Evolutionary conservation across 2,797 vertebrate species (phyloP), one percentile per base, ranked within the genome.

Genomic region (Alca torda): DNA sequence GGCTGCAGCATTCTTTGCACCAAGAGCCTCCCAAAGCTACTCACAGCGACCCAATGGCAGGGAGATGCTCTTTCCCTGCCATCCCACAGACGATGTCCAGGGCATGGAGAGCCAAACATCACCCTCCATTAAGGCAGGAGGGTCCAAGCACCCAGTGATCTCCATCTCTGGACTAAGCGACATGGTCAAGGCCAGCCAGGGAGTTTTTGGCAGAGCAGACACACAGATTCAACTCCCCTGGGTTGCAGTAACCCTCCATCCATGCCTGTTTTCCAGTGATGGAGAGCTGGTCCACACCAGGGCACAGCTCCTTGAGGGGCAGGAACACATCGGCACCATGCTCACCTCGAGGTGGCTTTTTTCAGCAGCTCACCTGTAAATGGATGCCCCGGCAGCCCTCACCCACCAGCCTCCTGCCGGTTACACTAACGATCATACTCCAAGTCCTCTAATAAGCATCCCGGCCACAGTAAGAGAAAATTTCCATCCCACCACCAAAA

Each of bases 211-310:
- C 39, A 84, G 73, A 51, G 16, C 16, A 74, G 3, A 48, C 9
- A 9, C 35, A 64, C 0, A 2, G 65, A 68, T 25, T 48, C 74
- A 53, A 0, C 0, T 1, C 35, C n/a, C 4, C 3, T 12, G 14
- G 13, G 30, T 4, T 46, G 25, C 13, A 5, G 41, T n/a, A 12
- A 37, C 13, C 31, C 37, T 68, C 41, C 59, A 10, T 46, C 35
- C 8, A 1, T 23, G 31, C 48, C 70, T 10, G 11, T 26, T 45
- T 35, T 43, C 37, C 15, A 28, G 4, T 2, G 0, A 2, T 0
- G 0, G 24, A 33, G 35, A 59, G 56, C 50, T 69, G 68, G 11
- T 28, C 41, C 57, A 16, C 9, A 4, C 4, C 73, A 76, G 45
- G 33, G 9, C 53, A 53, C 43, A 83, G 46, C 23, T 75, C 53